Conservation (phyloP, 2,797 vertebrate genomes). For the Tenualosa ilisha region DNA sequence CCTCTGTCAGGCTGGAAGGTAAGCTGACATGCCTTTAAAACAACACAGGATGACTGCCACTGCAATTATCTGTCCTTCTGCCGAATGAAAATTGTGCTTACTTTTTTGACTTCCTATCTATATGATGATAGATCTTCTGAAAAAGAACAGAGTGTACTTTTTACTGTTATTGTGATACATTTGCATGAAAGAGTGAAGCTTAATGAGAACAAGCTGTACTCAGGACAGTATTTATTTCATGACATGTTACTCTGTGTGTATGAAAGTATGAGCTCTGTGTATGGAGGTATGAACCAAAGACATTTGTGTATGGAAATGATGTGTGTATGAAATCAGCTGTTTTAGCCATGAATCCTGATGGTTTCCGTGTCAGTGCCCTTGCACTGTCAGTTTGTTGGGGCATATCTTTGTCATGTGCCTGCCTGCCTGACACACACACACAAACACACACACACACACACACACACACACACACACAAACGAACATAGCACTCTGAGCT, state of each 20-base stretch:
- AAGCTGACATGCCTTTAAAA: neutral
- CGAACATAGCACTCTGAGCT: neutral
- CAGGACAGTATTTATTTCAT: neutral
- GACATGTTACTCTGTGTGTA: neutral
- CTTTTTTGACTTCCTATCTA: neutral
- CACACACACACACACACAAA: neutral
- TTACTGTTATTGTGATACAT: neutral
- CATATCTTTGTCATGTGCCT: neutral
- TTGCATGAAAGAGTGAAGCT: neutral
- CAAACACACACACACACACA: too few relatives aligned
- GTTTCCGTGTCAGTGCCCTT: neutral
- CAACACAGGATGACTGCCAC: neutral
- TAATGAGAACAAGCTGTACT: neutral
- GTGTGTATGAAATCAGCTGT: too few relatives aligned
- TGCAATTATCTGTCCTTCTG: neutral
- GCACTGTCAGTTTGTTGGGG: neutral
- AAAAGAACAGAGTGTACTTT: constrained; percentile 15
- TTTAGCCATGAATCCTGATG: too few relatives aligned
- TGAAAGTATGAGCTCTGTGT: too few relatives aligned
- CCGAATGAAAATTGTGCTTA: neutral
- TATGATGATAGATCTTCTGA: neutral
- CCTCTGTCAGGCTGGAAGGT: constrained; percentile 86
- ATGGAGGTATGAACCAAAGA: too few relatives aligned
- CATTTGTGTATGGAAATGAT: too few relatives aligned
- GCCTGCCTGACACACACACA: neutral